Evolutionary conservation across 1,140 invertebrate species (phyloP), one percentile per base, ranked within the genome.

Genomic region (Vanessa atalanta): DNA sequence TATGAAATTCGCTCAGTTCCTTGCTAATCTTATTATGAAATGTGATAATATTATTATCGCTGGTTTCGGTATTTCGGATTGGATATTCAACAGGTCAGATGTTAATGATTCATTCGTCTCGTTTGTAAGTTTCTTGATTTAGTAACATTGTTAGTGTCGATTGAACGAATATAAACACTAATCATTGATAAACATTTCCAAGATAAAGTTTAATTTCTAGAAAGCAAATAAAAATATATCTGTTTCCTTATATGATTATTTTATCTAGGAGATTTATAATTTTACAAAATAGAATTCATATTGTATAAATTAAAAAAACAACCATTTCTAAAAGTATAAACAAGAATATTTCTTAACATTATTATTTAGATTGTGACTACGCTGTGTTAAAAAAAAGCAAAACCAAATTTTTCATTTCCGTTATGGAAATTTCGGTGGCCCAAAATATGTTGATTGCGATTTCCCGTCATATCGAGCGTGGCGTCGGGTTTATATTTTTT

Each of bases 341-440:
- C 6, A 9, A 43, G 9, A 5, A 43, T 43, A 43, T 43, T 43
- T 43, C 7, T 9, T 43, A 43, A 43, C 37, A 43, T 43, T 31
- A 31, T 43, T 43, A 43, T 43, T 43, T 43, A 43, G 37, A 43
- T 43, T 43, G 37, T 43, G 9, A 9, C 37, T 11, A 43, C 37
- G 37, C 8, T 11, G 3, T 43, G 37, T 43, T 0, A 43, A 43
- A 57, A 57, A 23, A 57, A 69, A 57, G 23, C 43, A 55, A 57
- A 69, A 20, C 14, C 43, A 43, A 16, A 37, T 60, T 69, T 68
- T 57, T 69, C 67, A 69, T 60, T 69, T 69, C 67, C 43, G 53
- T 43, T 60, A 69, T 55, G 67, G 51, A 69, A 69, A 69, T 68
- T 43, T 69, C 20, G 20, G 50, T 47, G 31, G 31, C 37, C 53